A percentile compares a stretch with the other conserved stretches of the same genome.
Evolutionary conservation across 2,888 invertebrate species (phyloP).

Genomic region (Epinotia nisella): DNA sequence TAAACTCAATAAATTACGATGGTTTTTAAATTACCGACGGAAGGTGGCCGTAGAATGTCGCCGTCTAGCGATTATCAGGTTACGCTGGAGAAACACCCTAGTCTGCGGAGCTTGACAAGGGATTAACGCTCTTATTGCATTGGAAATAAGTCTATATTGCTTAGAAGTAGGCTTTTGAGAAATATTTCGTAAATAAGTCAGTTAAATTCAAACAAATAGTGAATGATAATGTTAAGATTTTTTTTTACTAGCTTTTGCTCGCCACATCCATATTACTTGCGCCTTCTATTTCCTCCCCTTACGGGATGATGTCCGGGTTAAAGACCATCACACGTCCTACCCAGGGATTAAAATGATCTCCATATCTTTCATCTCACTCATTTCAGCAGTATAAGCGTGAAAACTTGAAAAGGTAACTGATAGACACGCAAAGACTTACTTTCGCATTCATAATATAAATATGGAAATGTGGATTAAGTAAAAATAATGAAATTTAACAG

Average conservation of each 20-base stretch:
- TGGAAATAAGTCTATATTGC: not conserved
- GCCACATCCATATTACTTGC: not conserved
- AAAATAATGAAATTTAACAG: too few relatives aligned
- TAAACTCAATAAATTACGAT: slow-evolving; percentile 34
- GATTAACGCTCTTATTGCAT: not conserved
- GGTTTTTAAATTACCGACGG: slow-evolving; percentile 33
- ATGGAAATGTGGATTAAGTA: too few relatives aligned
- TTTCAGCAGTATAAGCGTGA: too few relatives aligned
- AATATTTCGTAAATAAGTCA: not conserved
- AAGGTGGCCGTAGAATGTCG: slow-evolving; percentile 8
- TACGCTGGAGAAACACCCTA: slow-evolving; percentile 16
- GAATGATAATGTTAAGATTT: not conserved
- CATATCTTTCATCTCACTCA: too few relatives aligned
- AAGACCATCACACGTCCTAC: too few relatives aligned
- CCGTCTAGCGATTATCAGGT: slow-evolving; percentile 36
- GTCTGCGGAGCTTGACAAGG: slow-evolving; percentile 2
- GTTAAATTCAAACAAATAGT: not conserved
- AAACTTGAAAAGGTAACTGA: too few relatives aligned
- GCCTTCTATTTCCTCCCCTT: too few relatives aligned
- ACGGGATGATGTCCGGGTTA: too few relatives aligned
- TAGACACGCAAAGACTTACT: too few relatives aligned
- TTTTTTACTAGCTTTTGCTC: not conserved
- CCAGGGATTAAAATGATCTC: too few relatives aligned
- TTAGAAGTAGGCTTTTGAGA: not conserved
- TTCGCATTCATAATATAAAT: too few relatives aligned